Evolutionary conservation across 1,140 invertebrate genomes (phyloP), one percentile per base, ranked within the genome.

Genomic region (Lordiphosa clarofinis): DNA sequence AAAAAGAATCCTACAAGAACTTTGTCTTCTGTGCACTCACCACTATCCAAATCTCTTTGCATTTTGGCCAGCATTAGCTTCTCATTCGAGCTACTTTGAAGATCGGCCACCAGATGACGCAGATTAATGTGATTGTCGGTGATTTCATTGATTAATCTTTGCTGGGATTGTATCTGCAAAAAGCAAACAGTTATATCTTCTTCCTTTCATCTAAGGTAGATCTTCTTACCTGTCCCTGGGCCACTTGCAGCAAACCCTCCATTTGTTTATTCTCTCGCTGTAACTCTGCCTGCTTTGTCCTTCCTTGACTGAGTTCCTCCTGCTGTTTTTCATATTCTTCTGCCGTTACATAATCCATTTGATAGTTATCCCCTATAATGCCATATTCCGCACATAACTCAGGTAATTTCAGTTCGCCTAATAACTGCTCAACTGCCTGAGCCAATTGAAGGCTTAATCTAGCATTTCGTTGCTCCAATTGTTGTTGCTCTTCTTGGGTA

Each of bases 211-310:
- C 15, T 1, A 1, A 15, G 1, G 15, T 3, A 1, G 1, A 15
- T n/a, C 15, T 15, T 15, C 15, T 3, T 15, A 67, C 64, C 65
- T 79, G 90, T 4, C 88, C 86, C 31, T 89, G 78, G 33, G 89
- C 79, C 10, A 91, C 88, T 38, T 89, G 78, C 0, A 89, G 49
- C 3, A 86, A 56, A 13, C 87, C 89, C 50, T 88, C 87, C 19
- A 91, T 57, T 40, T 82, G 87, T 15, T 90, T 87, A 33, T 88
- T 89, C 36, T 91, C 89, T 8, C 82, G 56, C 37, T 70, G 52
- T 46, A 90, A 40, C 13, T 75, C 11, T 87, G 73, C 13, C 70
- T 60, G 10, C 57, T 55, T 13, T 72, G 50, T 63, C 84, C 66
- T 7, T 63, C 5, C 24, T 4, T 59, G 31, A 44, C 24, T 1